phyloP scores from a whole-genome alignment of 23 tunicate genomes.

The Halocynthia aurantium region DNA sequence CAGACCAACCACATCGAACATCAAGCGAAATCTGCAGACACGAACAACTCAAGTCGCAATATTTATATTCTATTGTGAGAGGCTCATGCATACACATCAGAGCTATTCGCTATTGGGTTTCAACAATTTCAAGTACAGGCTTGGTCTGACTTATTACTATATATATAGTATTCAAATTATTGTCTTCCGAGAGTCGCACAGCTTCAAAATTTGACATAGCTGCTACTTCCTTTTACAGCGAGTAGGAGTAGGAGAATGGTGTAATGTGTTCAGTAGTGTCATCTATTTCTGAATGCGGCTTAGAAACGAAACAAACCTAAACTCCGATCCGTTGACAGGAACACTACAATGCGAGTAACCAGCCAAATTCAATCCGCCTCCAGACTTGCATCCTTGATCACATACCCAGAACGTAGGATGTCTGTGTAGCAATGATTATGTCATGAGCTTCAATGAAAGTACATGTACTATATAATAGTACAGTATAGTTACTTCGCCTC shows the following conservation, averaged over 20 bases:
- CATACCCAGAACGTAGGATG: slow-evolving; percentile 94
- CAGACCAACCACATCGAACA: slow-evolving; percentile 67
- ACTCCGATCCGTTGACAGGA: neutral
- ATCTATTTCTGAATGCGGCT: neutral
- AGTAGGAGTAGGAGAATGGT: too few relatives aligned
- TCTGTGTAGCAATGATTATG: slow-evolving; percentile 12
- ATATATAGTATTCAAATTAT: too few relatives aligned
- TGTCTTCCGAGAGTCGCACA: too few relatives aligned
- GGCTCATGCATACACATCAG: neutral
- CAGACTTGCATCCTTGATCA: slow-evolving; percentile 57
- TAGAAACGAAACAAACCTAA: neutral
- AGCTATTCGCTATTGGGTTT: neutral
- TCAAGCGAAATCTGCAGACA: slow-evolving; percentile 54
- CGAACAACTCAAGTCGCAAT: neutral
- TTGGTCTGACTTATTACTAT: too few relatives aligned
- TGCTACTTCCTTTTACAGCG: too few relatives aligned
- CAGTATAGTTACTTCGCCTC: slow-evolving; percentile 31
- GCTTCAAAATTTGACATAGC: too few relatives aligned
- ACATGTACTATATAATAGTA: neutral
- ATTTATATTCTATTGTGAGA: neutral
- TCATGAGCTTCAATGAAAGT: neutral
- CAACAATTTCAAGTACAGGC: too few relatives aligned
- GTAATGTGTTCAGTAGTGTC: neutral
- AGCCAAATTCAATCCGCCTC: slow-evolving; percentile 54
- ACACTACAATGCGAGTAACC: slow-evolving; percentile 44